Percentiles rank a stretch among this genome's conserved stretches.
These are phyloP conservation scores for Fragum whitleyi DNA, from an alignment of 2,888 invertebrate genomes.

Conservation along the genomic window DNA sequence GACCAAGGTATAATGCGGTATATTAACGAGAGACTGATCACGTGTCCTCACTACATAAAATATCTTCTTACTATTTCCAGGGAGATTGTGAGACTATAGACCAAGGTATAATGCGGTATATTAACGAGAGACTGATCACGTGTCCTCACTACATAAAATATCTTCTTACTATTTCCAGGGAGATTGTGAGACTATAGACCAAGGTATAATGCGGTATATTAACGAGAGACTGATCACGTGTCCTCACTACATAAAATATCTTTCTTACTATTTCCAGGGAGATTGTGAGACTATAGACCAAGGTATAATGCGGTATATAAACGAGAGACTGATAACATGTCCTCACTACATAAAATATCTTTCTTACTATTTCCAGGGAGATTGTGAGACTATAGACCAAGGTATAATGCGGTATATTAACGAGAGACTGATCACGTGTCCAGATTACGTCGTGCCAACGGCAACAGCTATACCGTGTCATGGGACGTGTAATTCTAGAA, in stretches of 20 bases:
- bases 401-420: conserved; percentile 55
- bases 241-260: conserved; percentile 28
- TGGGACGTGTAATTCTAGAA: background rate
- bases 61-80: conserved; percentile 1
- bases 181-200: conserved; percentile 60
- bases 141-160: conserved; percentile 45
- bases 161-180: conserved; percentile 37
- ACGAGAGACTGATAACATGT: conserved; percentile 46
- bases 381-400: conserved; percentile 61
- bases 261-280: conserved; percentile 38
- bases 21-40: conserved; percentile 41
- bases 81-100: conserved; percentile 65
- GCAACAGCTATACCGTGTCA: background rate
- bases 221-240: conserved; percentile 48
- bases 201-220: conserved; percentile 53
- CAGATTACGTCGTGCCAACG: conserved; percentile 23
- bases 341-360: conserved; percentile 25
- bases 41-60: conserved; percentile 45
- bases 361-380: conserved; percentile 36
- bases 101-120: conserved; percentile 48
- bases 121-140: conserved; percentile 38
- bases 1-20: conserved; percentile 50
- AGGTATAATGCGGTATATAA: conserved; percentile 52
- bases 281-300: conserved; percentile 60
- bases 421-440: conserved; percentile 48